These are phyloP conservation scores for Poecile montanus DNA, from an alignment of 2,797 vertebrate genomes.

Conservation along the genomic window DNA sequence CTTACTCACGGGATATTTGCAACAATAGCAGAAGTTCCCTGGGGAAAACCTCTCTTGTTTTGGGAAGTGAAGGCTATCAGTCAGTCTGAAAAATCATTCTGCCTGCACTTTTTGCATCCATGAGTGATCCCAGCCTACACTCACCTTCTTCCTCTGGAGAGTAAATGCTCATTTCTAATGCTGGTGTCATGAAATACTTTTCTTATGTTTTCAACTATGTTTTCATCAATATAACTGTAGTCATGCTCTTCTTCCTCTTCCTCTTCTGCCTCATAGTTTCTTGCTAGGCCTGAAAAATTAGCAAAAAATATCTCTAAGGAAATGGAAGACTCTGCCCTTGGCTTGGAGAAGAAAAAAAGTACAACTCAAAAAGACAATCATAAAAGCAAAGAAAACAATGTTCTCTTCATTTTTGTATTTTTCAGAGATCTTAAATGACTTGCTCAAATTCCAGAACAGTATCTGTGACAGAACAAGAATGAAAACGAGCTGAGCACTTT, in stretches of 20 bases:
- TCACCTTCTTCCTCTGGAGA: conserved; percentile 20
- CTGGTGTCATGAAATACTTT: conserved; percentile 43
- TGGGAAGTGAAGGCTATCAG: not conserved
- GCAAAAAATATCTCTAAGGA: not conserved
- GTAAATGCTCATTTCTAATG: not conserved
- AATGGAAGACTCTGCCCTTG: not conserved
- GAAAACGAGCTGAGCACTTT: not conserved
- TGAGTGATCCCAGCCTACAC: not conserved
- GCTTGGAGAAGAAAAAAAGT: not conserved
- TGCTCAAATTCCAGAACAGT: not conserved
- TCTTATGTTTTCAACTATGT: conserved; percentile 59
- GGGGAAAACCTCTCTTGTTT: not conserved
- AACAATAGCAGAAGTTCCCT: accelerated
- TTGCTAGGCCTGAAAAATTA: conserved; percentile 14
- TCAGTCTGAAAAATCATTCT: not conserved
- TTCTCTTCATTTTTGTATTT: not conserved
- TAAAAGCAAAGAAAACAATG: not conserved
- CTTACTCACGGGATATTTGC: not conserved
- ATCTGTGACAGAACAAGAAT: not conserved
- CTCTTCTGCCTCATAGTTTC: not conserved
- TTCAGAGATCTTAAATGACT: not conserved
- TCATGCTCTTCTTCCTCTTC: conserved; percentile 38
- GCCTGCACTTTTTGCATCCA: not conserved
- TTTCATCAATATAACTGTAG: conserved; percentile 65
- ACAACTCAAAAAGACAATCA: not conserved